A percentile compares a stretch with the other conserved stretches of the same genome.
Evolutionary conservation across 2,888 invertebrate species (phyloP).

Genomic region (Philaethria dido): DNA sequence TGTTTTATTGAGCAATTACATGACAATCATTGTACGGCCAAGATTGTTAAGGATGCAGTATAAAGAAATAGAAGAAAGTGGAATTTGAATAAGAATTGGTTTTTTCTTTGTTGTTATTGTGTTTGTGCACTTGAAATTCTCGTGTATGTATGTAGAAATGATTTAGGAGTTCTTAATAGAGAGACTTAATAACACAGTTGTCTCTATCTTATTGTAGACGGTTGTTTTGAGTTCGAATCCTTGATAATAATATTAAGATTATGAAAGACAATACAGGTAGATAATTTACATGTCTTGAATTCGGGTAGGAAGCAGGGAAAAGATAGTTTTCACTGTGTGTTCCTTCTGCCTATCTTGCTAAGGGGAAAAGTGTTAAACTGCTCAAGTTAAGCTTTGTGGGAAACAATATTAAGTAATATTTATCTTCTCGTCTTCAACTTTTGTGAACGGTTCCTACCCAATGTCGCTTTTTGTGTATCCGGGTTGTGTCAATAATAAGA

Average conservation of each 20-base stretch:
- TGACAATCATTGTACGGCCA: slow-evolving; percentile 66
- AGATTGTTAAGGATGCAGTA: slow-evolving; percentile 61
- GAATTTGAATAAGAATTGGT: slow-evolving; percentile 24
- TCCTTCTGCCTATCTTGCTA: too few relatives aligned
- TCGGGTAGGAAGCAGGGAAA: neutral
- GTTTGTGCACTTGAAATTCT: slow-evolving; percentile 7
- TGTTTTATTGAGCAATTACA: slow-evolving; percentile 79
- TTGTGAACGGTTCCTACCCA: too few relatives aligned
- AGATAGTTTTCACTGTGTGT: neutral
- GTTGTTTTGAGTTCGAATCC: neutral
- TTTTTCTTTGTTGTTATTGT: slow-evolving; percentile 20
- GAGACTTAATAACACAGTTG: neutral
- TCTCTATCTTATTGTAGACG: too few relatives aligned
- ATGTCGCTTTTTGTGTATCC: too few relatives aligned
- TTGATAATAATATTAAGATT: too few relatives aligned
- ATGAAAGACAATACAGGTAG: too few relatives aligned
- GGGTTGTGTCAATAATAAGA: too few relatives aligned
- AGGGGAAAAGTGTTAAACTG: too few relatives aligned
- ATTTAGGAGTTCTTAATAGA: neutral
- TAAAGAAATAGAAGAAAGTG: slow-evolving; percentile 37
- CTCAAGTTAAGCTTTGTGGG: too few relatives aligned
- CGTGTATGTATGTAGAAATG: neutral
- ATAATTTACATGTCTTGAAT: neutral
- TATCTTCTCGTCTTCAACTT: too few relatives aligned
- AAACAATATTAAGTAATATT: too few relatives aligned